Percentiles rank a stretch among this genome's conserved stretches.
Evolutionary conservation across 2,797 vertebrate species (phyloP).

Genomic region (Sebastes melanostomus): DNA sequence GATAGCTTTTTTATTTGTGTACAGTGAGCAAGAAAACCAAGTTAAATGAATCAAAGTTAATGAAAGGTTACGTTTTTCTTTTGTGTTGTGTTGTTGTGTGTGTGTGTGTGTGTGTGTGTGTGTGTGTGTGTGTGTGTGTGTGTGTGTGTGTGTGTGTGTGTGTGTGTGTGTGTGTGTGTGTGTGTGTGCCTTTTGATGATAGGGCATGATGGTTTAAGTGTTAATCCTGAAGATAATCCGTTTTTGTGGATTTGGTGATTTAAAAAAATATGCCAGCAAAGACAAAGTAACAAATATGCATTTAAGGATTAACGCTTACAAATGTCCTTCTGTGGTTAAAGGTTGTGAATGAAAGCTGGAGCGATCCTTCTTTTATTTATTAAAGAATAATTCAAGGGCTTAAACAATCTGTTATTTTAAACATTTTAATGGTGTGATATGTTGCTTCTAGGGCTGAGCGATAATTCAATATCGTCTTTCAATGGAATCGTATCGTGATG

Average conservation of each 20-base stretch:
- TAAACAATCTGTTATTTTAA: neutral
- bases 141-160: neutral
- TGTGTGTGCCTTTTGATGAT: neutral
- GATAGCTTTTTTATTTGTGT: neutral
- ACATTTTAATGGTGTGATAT: neutral
- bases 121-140: too few relatives aligned
- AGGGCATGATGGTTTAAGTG: neutral
- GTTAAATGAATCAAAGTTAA: neutral
- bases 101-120: neutral
- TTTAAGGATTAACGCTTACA: neutral
- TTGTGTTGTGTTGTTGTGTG: too few relatives aligned
- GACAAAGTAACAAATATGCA: neutral
- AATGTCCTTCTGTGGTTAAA: neutral
- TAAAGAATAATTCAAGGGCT: neutral
- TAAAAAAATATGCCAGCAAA: neutral
- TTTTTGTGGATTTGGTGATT: neutral
- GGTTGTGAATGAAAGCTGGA: neutral
- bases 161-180: neutral
- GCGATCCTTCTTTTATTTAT: neutral
- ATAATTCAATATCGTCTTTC: too few relatives aligned
- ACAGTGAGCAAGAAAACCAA: neutral
- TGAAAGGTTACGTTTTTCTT: neutral
- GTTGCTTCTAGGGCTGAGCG: neutral
- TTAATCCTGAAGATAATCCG: neutral
- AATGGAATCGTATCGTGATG: too few relatives aligned